These are phyloP conservation scores for Panulirus ornatus DNA, from an alignment of 1,140 invertebrate species.

Conservation along the genomic window DNA sequence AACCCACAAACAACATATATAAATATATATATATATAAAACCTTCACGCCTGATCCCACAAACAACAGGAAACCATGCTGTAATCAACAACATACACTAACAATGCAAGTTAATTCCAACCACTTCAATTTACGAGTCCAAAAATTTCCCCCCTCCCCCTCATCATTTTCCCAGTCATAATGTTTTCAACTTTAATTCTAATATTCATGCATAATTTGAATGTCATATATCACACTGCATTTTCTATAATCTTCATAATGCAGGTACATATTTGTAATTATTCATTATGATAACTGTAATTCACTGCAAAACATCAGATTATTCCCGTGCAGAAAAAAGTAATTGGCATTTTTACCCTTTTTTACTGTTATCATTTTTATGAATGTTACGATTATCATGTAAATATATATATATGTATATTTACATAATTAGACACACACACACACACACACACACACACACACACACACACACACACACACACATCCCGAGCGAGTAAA, in stretches of 20 bases:
- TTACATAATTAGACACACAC: not conserved
- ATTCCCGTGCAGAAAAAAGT: not conserved
- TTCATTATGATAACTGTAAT: not conserved
- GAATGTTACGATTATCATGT: too few relatives aligned
- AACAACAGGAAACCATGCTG: too few relatives aligned
- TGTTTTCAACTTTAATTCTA: not conserved
- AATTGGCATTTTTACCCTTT: too few relatives aligned
- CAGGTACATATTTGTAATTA: constrained; percentile 3
- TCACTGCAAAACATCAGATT: not conserved
- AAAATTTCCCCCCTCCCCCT: not conserved
- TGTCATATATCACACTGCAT: constrained; percentile 16
- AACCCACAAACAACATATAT: too few relatives aligned
- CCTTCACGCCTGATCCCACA: too few relatives aligned
- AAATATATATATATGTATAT: too few relatives aligned
- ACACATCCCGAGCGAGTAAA: too few relatives aligned
- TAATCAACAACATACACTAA: too few relatives aligned
- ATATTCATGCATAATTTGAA: constrained; percentile 4
- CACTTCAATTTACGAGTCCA: too few relatives aligned
- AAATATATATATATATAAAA: too few relatives aligned
- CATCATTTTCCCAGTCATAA: not conserved
- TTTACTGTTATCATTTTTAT: too few relatives aligned
- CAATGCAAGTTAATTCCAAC: too few relatives aligned
- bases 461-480: not conserved
- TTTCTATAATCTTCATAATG: constrained; percentile 22
- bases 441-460: not conserved